These are phyloP conservation scores for Trichopria drosophilae DNA, from an alignment of 2,888 invertebrate species.

Conservation along the genomic window DNA sequence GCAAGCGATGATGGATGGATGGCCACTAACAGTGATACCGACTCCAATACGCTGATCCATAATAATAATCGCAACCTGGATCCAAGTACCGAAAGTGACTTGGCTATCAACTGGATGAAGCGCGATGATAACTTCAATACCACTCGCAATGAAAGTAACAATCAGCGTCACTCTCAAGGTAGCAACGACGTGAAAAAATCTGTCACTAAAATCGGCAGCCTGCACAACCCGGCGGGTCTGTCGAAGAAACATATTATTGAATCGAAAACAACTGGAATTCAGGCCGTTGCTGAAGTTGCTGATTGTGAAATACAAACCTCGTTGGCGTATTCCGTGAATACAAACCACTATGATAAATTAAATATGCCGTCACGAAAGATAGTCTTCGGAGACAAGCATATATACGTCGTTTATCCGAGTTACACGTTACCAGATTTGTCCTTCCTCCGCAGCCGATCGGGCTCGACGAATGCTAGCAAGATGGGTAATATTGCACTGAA, in stretches of 20 bases:
- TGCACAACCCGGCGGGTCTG: constrained; percentile 13
- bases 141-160: too few relatives aligned
- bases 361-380: too few relatives aligned
- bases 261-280: constrained; percentile 45
- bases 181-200: too few relatives aligned
- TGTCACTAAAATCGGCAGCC: constrained; percentile 37
- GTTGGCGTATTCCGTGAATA: constrained; percentile 49
- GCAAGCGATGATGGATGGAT: constrained; percentile 74
- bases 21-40: constrained; percentile 65
- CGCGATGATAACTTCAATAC: constrained; percentile 43
- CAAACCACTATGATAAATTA: too few relatives aligned
- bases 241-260: constrained; percentile 29
- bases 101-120: constrained; percentile 55
- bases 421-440: constrained; percentile 87
- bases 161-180: too few relatives aligned
- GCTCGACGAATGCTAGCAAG: constrained; percentile 47
- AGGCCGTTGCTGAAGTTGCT: constrained; percentile 50
- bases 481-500: constrained; percentile 73
- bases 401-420: constrained; percentile 88
- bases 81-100: too few relatives aligned
- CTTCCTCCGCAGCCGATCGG: too few relatives aligned
- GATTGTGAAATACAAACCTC: constrained; percentile 56
- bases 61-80: too few relatives aligned
- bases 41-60: constrained; percentile 49
- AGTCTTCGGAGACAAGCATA: constrained; percentile 66